These are phyloP conservation scores for Andrena marginata DNA, from an alignment of 2,888 invertebrate genomes.

Conservation along the genomic window DNA sequence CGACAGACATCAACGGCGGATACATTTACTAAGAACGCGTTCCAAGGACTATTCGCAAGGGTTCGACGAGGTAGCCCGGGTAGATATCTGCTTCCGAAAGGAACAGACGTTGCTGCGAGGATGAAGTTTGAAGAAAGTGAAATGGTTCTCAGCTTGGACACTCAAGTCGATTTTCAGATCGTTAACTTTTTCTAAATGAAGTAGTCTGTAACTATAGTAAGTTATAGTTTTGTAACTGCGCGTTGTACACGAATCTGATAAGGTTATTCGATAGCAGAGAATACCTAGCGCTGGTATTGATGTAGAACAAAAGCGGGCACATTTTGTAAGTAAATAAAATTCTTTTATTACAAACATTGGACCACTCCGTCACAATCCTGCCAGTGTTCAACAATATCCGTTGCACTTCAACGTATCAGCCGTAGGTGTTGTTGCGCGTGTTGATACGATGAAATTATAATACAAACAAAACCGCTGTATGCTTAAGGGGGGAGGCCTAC, in stretches of 20 bases:
- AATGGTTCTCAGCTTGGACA: not conserved
- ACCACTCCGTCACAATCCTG: conserved; percentile 7
- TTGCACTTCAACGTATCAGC: not conserved
- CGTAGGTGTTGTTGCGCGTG: no score
- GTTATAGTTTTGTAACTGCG: not conserved
- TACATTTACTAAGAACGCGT: conserved; percentile 77
- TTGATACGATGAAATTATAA: no score
- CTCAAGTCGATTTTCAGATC: not conserved
- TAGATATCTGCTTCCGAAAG: not conserved
- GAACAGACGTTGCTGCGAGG: not conserved
- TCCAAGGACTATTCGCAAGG: not conserved
- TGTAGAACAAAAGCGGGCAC: not conserved
- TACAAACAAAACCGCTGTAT: no score
- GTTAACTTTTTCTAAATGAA: not conserved
- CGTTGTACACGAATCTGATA: not conserved
- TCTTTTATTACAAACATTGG: conserved; percentile 73
- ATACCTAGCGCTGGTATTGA: not conserved
- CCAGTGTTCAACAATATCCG: not conserved
- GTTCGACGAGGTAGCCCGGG: not conserved
- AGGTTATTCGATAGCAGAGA: not conserved
- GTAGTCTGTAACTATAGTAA: not conserved
- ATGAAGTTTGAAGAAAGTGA: not conserved
- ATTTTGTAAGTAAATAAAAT: conserved; percentile 77
- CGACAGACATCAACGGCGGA: conserved; percentile 76
- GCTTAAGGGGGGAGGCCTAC: not conserved